A percentile compares a stretch with the other conserved stretches of the same genome.
These are phyloP conservation scores for Kryptolebias ocellatus DNA, from an alignment of 2,797 vertebrate species.

Conservation along the genomic window DNA sequence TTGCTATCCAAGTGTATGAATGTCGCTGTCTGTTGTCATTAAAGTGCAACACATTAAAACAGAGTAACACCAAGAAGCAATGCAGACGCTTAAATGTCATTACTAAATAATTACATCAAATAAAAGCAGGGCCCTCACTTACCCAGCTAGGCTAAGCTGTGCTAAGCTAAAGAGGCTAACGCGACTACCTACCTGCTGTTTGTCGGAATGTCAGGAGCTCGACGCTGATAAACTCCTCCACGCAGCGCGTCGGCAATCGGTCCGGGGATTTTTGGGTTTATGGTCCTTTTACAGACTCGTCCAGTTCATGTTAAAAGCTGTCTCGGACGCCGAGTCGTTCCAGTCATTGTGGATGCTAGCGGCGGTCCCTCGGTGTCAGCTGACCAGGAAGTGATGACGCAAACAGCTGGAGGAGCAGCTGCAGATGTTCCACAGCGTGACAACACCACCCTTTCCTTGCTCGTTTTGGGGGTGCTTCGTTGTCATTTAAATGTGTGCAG, in stretches of 20 bases:
- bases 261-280: constrained; percentile 2
- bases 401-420: constrained; percentile 50
- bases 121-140: constrained; percentile 30
- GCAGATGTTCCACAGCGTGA: constrained; percentile 22
- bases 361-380: constrained; percentile 47
- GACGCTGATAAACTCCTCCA: constrained; percentile 12
- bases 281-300: background rate
- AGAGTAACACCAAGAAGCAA: accelerated
- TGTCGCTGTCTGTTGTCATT: background rate
- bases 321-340: constrained; percentile 20
- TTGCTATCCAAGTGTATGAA: background rate
- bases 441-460: no score
- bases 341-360: constrained; percentile 44
- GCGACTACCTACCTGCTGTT: constrained; percentile 57
- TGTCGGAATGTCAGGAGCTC: constrained; percentile 16
- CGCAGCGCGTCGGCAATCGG: background rate
- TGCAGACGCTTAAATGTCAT: background rate
- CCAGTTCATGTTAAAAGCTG: constrained; percentile 37
- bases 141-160: constrained; percentile 30
- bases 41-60: background rate
- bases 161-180: constrained; percentile 57
- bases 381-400: constrained; percentile 64
- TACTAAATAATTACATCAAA: background rate
- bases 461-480: no score
- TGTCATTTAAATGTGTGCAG: no score